Evolutionary conservation across 2,797 vertebrate genomes (phyloP).

Genomic region (Gadopsis marmoratus): DNA sequence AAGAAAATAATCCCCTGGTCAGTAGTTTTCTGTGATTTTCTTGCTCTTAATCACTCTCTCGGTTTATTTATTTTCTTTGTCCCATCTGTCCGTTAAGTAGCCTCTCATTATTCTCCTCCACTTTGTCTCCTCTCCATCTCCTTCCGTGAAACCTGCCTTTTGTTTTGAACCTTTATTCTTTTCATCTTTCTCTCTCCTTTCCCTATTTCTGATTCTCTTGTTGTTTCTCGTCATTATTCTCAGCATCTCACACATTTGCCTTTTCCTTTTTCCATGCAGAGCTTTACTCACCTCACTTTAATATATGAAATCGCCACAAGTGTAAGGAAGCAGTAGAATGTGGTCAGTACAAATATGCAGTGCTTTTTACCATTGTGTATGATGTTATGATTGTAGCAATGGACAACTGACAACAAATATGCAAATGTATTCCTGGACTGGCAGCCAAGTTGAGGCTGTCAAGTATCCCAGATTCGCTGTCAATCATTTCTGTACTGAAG

Average conservation of each 20-base stretch:
- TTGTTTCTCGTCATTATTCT: background rate
- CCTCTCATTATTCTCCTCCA: background rate
- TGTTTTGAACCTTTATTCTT: background rate
- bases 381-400: background rate
- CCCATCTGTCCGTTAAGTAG: background rate
- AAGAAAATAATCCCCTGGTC: background rate
- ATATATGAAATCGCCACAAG: background rate
- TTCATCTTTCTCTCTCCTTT: background rate
- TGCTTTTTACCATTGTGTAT: background rate
- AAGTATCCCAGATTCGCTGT: slow-evolving; percentile 29
- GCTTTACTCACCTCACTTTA: background rate
- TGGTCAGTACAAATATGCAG: background rate
- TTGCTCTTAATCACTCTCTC: background rate
- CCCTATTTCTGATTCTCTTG: background rate
- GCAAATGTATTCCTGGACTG: slow-evolving; percentile 20
- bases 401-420: slow-evolving; percentile 14
- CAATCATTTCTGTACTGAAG: slow-evolving; percentile 16
- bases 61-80: slow-evolving; percentile 5
- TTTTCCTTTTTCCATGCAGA: background rate
- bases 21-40: background rate
- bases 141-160: background rate
- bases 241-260: background rate
- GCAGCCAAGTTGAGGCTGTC: slow-evolving; percentile 30
- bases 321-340: background rate
- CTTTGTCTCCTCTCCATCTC: background rate